Evolutionary conservation across 2,113 vertebrate genomes (phyloP).

Genomic region (Stercorarius parasiticus): DNA sequence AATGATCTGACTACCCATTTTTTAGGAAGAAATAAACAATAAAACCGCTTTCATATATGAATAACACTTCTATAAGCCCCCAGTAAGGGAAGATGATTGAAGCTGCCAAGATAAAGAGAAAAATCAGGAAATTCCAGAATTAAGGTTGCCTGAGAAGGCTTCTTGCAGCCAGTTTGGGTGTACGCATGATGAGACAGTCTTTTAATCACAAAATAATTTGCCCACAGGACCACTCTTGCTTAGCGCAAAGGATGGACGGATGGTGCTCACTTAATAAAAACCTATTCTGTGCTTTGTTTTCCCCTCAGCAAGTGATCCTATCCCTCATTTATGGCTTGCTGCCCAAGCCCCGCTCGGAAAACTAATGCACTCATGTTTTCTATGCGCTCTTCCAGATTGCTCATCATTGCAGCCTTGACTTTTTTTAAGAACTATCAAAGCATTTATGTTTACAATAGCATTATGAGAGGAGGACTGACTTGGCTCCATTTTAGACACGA

Average conservation of each 20-base stretch:
- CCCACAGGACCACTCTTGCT: background rate
- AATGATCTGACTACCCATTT: background rate
- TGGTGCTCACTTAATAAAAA: background rate
- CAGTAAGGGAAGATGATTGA: background rate
- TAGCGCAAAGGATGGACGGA: background rate
- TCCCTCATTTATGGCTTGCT: background rate
- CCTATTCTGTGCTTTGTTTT: background rate
- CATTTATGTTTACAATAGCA: background rate
- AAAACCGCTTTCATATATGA: background rate
- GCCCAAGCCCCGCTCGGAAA: background rate
- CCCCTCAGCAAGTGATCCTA: background rate
- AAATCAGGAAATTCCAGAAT: background rate
- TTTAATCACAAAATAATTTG: background rate
- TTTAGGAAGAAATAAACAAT: background rate
- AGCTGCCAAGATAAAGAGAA: background rate
- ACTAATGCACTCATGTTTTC: background rate
- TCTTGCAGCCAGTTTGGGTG: background rate
- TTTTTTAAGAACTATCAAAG: background rate
- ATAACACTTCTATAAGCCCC: background rate
- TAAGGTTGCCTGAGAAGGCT: background rate
- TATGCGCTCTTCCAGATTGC: background rate
- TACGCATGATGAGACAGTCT: background rate
- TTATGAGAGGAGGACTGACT: background rate
- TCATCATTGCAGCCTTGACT: background rate
- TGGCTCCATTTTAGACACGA: background rate